A percentile compares a stretch with the other conserved stretches of the same genome.
phyloP scores from a whole-genome alignment of 2,797 vertebrate genomes.

The Sus cebifrons region DNA sequence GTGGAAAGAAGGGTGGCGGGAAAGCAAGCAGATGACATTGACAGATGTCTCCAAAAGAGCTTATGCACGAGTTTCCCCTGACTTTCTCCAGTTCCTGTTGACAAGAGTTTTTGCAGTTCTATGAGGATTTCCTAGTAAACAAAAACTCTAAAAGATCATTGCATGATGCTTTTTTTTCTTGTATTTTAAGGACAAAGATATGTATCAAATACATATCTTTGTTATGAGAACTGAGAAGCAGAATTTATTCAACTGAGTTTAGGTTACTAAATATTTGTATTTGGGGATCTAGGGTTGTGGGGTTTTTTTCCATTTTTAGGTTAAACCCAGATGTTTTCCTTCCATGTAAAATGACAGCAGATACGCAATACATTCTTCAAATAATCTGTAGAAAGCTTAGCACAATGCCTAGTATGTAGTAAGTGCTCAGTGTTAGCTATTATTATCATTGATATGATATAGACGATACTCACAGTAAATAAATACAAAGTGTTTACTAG shows the following conservation, averaged over 20 bases:
- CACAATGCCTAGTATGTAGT: constrained; percentile 59
- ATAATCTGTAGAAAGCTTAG: constrained; percentile 57
- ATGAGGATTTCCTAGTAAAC: constrained; percentile 29
- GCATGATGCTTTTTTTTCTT: not conserved
- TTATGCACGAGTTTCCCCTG: not conserved
- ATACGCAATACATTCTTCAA: constrained; percentile 54
- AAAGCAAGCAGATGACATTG: not conserved
- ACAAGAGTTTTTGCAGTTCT: not conserved
- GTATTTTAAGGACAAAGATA: not conserved
- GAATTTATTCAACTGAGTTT: constrained; percentile 47
- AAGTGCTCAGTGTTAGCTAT: constrained; percentile 72
- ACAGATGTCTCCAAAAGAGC: constrained; percentile 39
- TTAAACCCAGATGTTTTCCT: constrained; percentile 77
- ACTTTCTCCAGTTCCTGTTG: not conserved
- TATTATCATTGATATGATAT: constrained; percentile 65
- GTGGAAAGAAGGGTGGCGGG: not conserved
- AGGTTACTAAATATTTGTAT: constrained; percentile 72
- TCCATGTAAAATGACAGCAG: constrained; percentile 52
- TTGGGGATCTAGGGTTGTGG: not conserved
- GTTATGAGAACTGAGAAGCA: constrained; percentile 58
- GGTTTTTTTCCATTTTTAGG: constrained; percentile 49
- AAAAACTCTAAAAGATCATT: not conserved
- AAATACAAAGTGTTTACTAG: constrained; percentile 69
- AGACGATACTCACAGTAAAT: constrained; percentile 47
- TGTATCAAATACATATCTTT: constrained; percentile 48